Evolutionary conservation across 1,140 invertebrate genomes (phyloP).

Genomic region (Orussus abietinus): DNA sequence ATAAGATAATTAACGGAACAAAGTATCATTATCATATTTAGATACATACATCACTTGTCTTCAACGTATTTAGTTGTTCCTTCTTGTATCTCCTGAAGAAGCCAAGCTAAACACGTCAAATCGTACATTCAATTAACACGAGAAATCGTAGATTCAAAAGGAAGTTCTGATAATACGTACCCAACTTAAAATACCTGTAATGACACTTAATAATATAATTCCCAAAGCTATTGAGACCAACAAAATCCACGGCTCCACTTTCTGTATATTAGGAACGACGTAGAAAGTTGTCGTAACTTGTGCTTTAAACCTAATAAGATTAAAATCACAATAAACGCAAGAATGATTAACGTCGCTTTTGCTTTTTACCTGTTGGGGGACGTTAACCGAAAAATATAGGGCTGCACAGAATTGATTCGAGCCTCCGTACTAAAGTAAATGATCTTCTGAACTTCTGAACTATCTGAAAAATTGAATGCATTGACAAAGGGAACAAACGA

Average conservation of each 20-base stretch:
- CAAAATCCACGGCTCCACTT: conserved; percentile 38
- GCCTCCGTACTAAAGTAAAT: conserved; percentile 28
- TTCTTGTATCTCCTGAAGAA: conserved; percentile 37
- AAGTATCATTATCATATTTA: too few species aligned
- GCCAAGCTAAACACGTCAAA: conserved; percentile 20
- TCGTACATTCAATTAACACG: conserved; percentile 1
- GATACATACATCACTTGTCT: conserved; percentile 9
- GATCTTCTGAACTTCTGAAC: conserved; percentile 17
- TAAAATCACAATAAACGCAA: too few species aligned
- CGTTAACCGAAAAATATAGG: conserved; percentile 6
- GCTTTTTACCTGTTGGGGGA: too few species aligned
- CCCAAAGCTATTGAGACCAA: conserved; percentile 37
- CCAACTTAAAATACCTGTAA: conserved; percentile 31
- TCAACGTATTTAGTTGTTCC: conserved; percentile 21
- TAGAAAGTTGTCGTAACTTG: conserved; percentile 36
- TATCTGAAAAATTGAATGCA: neutral
- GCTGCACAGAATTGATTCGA: conserved; percentile 24
- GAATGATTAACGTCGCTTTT: too few species aligned
- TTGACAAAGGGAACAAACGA: too few species aligned
- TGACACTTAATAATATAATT: conserved; percentile 33
- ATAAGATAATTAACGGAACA: too few species aligned
- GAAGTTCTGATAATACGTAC: conserved; percentile 26
- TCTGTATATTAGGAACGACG: conserved; percentile 17
- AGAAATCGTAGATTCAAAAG: neutral
- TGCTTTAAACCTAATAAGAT: conserved; percentile 14